Base-by-base conservation (phyloP, 2,113 vertebrate species). In the Stegastes partitus region DNA sequence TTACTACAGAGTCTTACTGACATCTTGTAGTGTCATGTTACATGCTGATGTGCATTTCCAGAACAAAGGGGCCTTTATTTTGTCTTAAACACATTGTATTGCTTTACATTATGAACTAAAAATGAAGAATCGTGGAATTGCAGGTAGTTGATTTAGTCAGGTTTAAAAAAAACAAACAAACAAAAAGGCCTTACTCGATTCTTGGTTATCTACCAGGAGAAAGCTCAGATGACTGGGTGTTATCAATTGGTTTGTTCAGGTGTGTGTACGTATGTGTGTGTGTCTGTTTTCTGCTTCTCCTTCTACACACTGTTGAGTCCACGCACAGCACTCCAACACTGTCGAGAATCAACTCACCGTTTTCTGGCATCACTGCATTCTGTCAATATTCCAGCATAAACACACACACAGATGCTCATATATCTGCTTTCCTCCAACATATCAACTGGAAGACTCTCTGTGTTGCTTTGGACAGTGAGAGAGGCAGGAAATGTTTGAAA, bases 401-500 rank as follows among this genome's bases (percentile, higher is more conserved):
- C 83, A 86, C 25, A 80, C 76, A 67, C 70, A 51, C 66, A 83
- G 51, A 82, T 67, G 69, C 68, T 80, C 25, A 58, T 81, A 18
- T 72, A 72, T 72, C 53, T 49, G 37, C 68, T 56, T 58, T 39
- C 68, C 23, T 42, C 25, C 65, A 28, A 26, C 51, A 12, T 54
- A 78, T 83, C 64, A 85, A 72, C 77, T 87, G 76, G 79, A 88
- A 88, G 23, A 76, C 44, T 44, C n/a, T 50, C 57, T 80, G 37
- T 44, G 15, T 68, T 68, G 47, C 64, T 81, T 66, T 68, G 37
- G 74, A 67, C 56, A 61, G 65, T 54, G 47, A 68, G 56, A 74
- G 68, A 49, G 47, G 45, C 78, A 86, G 82, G 83, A 89, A 74
- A 82, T 87, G 79, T 87, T 90, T 89, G 80, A 73, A 63, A 88